Percentiles rank a stretch among this genome's conserved stretches.
Conservation (phyloP, 2,797 vertebrate species). For the Caiman crocodilus region DNA sequence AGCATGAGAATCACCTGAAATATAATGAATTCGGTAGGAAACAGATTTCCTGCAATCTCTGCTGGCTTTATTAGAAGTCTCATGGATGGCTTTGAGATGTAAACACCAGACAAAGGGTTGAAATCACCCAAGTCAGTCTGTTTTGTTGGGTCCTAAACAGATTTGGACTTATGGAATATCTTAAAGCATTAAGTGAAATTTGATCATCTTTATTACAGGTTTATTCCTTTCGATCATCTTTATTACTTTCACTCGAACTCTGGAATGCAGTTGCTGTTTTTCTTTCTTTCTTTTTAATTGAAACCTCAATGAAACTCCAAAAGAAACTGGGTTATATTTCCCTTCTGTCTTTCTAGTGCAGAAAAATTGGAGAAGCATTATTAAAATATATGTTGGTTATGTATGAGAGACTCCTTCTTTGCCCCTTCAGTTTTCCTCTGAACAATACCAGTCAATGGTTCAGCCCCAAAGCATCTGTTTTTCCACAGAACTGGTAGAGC, state of each 20-base stretch:
- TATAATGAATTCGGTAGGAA: not conserved
- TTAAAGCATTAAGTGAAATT: not conserved
- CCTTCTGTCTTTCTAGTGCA: not conserved
- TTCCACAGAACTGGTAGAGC: not conserved
- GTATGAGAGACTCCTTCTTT: not conserved
- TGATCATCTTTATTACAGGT: not conserved
- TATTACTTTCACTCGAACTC: not conserved
- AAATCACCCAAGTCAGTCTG: not conserved
- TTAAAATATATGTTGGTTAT: too few relatives aligned
- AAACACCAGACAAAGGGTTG: not conserved
- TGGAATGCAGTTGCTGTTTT: not conserved
- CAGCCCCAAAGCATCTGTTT: not conserved
- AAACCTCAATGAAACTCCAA: not conserved
- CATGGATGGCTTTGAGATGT: accelerated
- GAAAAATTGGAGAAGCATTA: not conserved
- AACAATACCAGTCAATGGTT: not conserved
- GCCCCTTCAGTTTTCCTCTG: not conserved
- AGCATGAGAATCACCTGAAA: not conserved
- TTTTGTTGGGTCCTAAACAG: not conserved
- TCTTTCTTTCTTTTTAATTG: not conserved
- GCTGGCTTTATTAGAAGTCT: not conserved
- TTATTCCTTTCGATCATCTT: not conserved
- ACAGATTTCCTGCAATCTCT: not conserved
- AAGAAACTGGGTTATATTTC: not conserved
- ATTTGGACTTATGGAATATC: too few relatives aligned